These are phyloP conservation scores for Danaus chrysippus DNA, from an alignment of 2,888 invertebrate genomes.

Conservation along the genomic window DNA sequence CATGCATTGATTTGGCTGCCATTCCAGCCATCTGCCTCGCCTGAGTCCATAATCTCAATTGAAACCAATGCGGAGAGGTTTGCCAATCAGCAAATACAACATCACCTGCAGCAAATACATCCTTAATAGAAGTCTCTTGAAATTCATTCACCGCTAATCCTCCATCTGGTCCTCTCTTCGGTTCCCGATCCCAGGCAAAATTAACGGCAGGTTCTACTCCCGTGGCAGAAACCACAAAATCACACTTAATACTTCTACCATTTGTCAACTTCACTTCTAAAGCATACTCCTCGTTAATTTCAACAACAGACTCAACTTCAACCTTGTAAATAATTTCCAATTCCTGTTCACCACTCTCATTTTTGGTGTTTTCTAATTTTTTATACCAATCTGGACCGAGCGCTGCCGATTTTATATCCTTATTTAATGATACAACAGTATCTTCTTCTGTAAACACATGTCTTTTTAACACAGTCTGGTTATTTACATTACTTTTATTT, in stretches of 20 bases:
- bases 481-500: constrained; percentile 38
- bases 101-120: constrained; percentile 98
- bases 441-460: constrained; percentile 83
- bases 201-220: constrained; percentile 89
- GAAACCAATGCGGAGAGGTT: constrained; percentile 90
- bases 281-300: constrained; percentile 78
- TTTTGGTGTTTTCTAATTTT: constrained; percentile 78
- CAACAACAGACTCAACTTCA: constrained; percentile 71
- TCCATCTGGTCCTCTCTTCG: constrained; percentile 83
- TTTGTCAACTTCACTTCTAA: constrained; percentile 86
- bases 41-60: constrained; percentile 98
- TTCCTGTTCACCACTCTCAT: constrained; percentile 71
- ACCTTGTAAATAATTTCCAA: constrained; percentile 81
- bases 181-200: constrained; percentile 73
- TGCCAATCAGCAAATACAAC: constrained; percentile 92
- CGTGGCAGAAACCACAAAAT: constrained; percentile 96
- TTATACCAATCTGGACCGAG: constrained; percentile 98
- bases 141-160: constrained; percentile 91
- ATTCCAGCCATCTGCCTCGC: constrained; percentile 98
- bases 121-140: constrained; percentile 87
- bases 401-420: constrained; percentile 87
- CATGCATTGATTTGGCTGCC: constrained; percentile 94
- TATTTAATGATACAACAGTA: constrained; percentile 53
- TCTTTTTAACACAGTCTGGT: constrained; percentile 74
- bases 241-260: constrained; percentile 85